phyloP scores from a whole-genome alignment of 2,888 invertebrate genomes.

The Dynastes tityus region DNA sequence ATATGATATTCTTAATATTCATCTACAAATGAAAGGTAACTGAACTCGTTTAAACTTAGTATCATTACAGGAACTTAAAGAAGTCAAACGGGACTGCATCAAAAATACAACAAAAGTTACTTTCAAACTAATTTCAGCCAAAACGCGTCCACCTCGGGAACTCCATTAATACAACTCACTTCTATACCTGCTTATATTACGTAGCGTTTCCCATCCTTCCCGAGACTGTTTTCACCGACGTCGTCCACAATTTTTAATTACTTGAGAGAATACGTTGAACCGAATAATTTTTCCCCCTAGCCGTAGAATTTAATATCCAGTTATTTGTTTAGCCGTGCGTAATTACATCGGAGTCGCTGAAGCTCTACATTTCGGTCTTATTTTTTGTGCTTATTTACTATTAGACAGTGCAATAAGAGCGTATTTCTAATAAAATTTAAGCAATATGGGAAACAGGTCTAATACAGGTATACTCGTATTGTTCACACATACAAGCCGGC shows the following conservation, averaged over 20 bases:
- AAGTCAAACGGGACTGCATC: neutral
- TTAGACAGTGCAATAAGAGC: too few species aligned
- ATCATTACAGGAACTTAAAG: neutral
- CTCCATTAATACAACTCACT: neutral
- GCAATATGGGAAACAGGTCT: too few species aligned
- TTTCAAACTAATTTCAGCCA: neutral
- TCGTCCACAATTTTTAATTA: constrained; percentile 9
- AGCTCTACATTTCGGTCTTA: neutral
- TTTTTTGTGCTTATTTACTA: neutral
- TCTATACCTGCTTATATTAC: neutral
- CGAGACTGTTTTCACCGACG: neutral
- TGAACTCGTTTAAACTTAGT: neutral
- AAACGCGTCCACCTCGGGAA: neutral
- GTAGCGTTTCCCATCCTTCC: neutral
- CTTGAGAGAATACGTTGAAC: neutral
- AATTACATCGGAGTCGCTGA: neutral
- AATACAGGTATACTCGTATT: too few species aligned
- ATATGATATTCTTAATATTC: neutral
- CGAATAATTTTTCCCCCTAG: neutral
- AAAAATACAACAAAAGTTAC: neutral
- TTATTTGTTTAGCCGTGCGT: neutral
- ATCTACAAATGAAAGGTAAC: neutral
- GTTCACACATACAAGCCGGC: too few species aligned
- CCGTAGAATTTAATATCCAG: constrained; percentile 1
- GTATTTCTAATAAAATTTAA: too few species aligned